Conservation (phyloP, 2,888 invertebrate genomes). For the Rhagium mordax region DNA sequence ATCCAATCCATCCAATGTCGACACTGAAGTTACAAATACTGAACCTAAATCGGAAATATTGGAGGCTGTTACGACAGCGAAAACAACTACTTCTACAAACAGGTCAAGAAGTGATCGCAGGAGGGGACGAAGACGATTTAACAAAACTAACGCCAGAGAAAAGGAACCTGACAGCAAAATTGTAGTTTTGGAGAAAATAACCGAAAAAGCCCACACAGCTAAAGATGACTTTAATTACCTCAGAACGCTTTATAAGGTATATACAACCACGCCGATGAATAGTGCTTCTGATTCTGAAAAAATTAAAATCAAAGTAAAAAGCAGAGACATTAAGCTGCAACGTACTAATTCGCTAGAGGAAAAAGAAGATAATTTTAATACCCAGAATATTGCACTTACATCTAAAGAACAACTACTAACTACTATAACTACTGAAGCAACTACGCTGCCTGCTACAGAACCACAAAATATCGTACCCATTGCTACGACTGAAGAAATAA, state of each 20-base stretch:
- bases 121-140: slow-evolving; percentile 36
- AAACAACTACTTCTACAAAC: neutral
- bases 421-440: neutral
- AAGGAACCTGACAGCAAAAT: slow-evolving; percentile 41
- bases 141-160: slow-evolving; percentile 21
- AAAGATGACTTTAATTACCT: slow-evolving; percentile 48
- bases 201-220: slow-evolving; percentile 44
- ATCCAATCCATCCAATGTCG: no score
- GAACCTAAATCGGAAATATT: slow-evolving; percentile 14
- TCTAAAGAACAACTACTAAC: no score
- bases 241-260: slow-evolving; percentile 40
- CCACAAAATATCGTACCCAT: neutral
- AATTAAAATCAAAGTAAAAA: neutral
- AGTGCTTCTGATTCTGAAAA: neutral
- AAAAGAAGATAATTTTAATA: neutral
- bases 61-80: slow-evolving; percentile 23
- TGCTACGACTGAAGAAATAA: slow-evolving; percentile 2
- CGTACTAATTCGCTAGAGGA: neutral
- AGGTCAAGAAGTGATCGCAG: slow-evolving; percentile 29
- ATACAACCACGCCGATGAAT: slow-evolving; percentile 32
- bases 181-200: slow-evolving; percentile 37
- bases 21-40: slow-evolving; percentile 13
- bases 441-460: neutral
- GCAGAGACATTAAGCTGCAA: neutral
- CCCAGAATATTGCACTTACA: neutral